These are phyloP conservation scores for Bombus haemorrhoidalis DNA, from an alignment of 1,140 invertebrate genomes.

Conservation along the genomic window DNA sequence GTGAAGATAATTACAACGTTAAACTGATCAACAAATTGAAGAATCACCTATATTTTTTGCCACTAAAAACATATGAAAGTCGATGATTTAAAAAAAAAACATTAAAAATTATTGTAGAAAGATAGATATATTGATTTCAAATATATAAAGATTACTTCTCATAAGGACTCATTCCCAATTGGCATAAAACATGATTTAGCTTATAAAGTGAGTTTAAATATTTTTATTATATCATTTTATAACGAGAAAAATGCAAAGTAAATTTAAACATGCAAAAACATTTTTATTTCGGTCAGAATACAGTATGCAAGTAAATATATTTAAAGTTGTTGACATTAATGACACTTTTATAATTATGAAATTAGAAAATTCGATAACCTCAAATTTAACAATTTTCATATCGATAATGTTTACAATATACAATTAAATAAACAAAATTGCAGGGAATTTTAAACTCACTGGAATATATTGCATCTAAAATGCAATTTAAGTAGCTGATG, in stretches of 20 bases:
- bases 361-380: conserved; percentile 21
- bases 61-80: neutral
- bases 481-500: neutral
- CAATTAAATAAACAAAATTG: neutral
- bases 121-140: neutral
- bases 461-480: conserved; percentile 69
- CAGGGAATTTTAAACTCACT: conserved; percentile 57
- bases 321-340: neutral
- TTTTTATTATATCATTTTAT: neutral
- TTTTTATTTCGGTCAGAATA: neutral
- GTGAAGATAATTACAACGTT: neutral
- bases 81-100: neutral
- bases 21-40: neutral
- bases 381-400: conserved; percentile 3
- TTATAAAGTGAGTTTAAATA: neutral
- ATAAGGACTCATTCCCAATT: neutral
- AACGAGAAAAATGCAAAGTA: neutral
- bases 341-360: too few relatives aligned
- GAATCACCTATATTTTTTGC: neutral
- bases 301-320: neutral
- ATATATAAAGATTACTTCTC: neutral
- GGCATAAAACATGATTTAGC: neutral
- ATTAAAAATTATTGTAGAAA: neutral
- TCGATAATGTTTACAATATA: neutral
- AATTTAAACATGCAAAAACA: neutral